Percentiles rank a stretch among this genome's conserved stretches.
Conservation (phyloP, 1,140 invertebrate genomes). For the Drosophila dunni region DNA sequence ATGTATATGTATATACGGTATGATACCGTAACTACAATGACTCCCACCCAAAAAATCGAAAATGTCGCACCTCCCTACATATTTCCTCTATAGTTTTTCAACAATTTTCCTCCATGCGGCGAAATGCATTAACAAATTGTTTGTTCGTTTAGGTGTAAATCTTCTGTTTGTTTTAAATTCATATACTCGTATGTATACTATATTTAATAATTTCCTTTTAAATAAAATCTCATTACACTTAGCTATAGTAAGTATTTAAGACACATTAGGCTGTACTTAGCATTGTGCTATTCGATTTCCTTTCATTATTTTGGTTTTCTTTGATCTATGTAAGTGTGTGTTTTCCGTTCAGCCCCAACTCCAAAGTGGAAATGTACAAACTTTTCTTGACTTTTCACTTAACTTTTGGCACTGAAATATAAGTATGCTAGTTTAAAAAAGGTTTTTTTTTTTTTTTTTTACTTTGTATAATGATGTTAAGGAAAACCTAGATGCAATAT, state of each 20-base stretch:
- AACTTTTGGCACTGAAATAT: slow-evolving; percentile 68
- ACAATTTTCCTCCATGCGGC: background rate
- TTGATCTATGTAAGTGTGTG: slow-evolving; percentile 43
- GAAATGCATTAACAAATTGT: slow-evolving; percentile 37
- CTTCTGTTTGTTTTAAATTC: slow-evolving; percentile 64
- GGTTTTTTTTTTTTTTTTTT: slow-evolving; percentile 30
- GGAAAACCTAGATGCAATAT: slow-evolving; percentile 1
- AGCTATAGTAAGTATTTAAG: slow-evolving; percentile 81
- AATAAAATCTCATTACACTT: slow-evolving; percentile 80
- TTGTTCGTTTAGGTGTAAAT: slow-evolving; percentile 27
- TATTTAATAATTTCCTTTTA: slow-evolving; percentile 31
- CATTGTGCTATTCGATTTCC: slow-evolving; percentile 62
- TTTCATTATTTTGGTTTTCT: slow-evolving; percentile 1
- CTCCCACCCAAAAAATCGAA: slow-evolving; percentile 14
- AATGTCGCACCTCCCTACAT: background rate
- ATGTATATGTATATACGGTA: slow-evolving; percentile 23
- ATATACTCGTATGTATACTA: slow-evolving; percentile 42
- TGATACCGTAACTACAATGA: slow-evolving; percentile 32
- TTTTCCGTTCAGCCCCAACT: slow-evolving; percentile 8
- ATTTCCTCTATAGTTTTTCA: background rate
- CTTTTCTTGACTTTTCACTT: slow-evolving; percentile 22
- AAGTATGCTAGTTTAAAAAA: slow-evolving; percentile 27
- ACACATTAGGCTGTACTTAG: slow-evolving; percentile 84
- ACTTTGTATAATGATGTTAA: background rate
- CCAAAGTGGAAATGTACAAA: slow-evolving; percentile 70